Evolutionary conservation across 2,888 invertebrate genomes (phyloP), one percentile per base, ranked within the genome.

Genomic region (Gisinianus flammeolus): DNA sequence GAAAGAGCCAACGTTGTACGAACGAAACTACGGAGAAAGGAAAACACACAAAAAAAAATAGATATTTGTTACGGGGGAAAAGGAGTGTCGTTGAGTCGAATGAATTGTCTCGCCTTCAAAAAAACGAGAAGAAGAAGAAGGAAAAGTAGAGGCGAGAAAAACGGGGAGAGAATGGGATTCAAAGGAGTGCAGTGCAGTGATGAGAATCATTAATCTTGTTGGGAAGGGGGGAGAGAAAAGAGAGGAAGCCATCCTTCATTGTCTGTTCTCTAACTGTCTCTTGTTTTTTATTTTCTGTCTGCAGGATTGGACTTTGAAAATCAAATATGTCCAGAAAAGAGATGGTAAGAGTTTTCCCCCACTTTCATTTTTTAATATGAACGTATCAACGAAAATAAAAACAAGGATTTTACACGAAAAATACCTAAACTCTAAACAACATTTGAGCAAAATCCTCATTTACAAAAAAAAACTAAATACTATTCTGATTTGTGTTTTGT

Each of bases 281-380:
- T 62, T 56, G 19, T n/a, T 24, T 4, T 69, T 69, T 24, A n/a
- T 56, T 56, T 44, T 44, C 33, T 16, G 44, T 64, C 83, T 85
- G 31, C 85, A 87, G 86, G 88, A 88, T 83, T 88, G 88, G 88
- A 86, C 87, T 77, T 85, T 88, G 79, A 87, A 88, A 84, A 88
- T 88, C 79, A 87, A 87, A 82, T 87, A 85, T 80, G 87, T 87
- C 72, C 86, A 87, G 83, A 86, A 85, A 3, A 84, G 86, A 71
- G 88, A 88, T 79, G 87, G n/a, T n/a, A n/a, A n/a, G n/a, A n/a
- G n/a, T n/a, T n/a, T n/a, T n/a, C n/a, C n/a, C n/a, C n/a, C n/a
- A n/a, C n/a, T n/a, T n/a, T n/a, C n/a, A n/a, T n/a, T n/a, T n/a
- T n/a, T n/a, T n/a, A n/a, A n/a, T n/a, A n/a, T n/a, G n/a, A n/a